Conservation (phyloP, 2,113 vertebrate species). For the Chaenocephalus aceratus region DNA sequence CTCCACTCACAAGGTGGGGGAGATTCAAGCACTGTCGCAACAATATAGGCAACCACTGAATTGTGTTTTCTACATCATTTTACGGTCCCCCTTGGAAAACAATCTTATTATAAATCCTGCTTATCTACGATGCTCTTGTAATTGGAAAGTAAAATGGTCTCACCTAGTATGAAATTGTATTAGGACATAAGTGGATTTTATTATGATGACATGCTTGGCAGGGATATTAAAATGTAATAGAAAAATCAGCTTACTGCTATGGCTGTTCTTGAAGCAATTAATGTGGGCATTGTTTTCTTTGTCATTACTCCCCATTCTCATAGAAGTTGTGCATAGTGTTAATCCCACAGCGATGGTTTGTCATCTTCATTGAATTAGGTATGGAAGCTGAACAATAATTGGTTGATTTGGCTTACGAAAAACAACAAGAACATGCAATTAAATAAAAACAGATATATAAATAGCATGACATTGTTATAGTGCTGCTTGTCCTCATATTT, state of each 20-base stretch:
- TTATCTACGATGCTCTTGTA: constrained; percentile 62
- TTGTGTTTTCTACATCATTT: constrained; percentile 44
- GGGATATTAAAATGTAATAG: constrained; percentile 52
- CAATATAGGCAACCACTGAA: constrained; percentile 1
- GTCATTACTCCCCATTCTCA: neutral
- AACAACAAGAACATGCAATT: neutral
- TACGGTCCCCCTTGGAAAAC: constrained; percentile 36
- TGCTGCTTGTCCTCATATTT: neutral
- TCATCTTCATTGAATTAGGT: neutral
- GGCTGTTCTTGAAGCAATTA: constrained; percentile 42
- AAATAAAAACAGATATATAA: neutral
- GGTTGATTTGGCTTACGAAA: neutral
- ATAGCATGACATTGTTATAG: neutral
- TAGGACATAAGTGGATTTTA: constrained; percentile 56
- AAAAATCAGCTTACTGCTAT: constrained; percentile 37
- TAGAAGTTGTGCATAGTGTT: neutral
- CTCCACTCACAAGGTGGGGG: constrained; percentile 8
- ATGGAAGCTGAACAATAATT: neutral
- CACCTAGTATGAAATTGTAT: constrained; percentile 66
- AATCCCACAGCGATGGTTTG: neutral
- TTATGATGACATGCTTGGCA: constrained; percentile 42
- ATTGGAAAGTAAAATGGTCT: constrained; percentile 70
- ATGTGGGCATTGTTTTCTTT: constrained; percentile 21
- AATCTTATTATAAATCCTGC: constrained; percentile 49
- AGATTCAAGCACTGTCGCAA: neutral